These are phyloP conservation scores for Lissocephala sabroskyi DNA, from an alignment of 2,888 invertebrate species.

Conservation along the genomic window DNA sequence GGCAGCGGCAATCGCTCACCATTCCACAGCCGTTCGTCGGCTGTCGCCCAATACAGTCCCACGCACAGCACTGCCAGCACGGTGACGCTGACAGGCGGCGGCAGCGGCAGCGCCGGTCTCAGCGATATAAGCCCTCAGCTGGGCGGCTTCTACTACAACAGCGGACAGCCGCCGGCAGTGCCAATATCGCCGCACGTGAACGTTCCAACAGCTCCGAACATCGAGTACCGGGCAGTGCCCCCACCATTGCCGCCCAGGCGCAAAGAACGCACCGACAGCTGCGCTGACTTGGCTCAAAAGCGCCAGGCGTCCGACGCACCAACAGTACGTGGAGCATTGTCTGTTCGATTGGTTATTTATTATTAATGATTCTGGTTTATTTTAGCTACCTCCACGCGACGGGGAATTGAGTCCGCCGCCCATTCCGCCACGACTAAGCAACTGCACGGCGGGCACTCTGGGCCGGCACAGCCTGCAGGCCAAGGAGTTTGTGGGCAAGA, in stretches of 20 bases:
- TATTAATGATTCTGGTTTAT: slow-evolving; percentile 2
- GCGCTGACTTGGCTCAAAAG: slow-evolving; percentile 70
- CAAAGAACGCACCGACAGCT: slow-evolving; percentile 68
- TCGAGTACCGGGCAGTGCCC: slow-evolving; percentile 66
- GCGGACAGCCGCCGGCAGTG: slow-evolving; percentile 42
- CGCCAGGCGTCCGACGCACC: slow-evolving; percentile 81
- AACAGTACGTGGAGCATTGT: slow-evolving; percentile 53
- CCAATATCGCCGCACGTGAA: slow-evolving; percentile 73
- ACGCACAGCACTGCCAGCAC: slow-evolving; percentile 55
- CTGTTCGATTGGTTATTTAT: not conserved
- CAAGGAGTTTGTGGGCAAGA: slow-evolving; percentile 69
- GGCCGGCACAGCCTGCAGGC: slow-evolving; percentile 43
- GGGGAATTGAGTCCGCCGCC: slow-evolving; percentile 80
- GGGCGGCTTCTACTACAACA: slow-evolving; percentile 49
- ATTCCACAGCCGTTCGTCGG: slow-evolving; percentile 60
- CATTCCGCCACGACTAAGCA: slow-evolving; percentile 75
- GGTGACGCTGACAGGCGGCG: slow-evolving; percentile 34
- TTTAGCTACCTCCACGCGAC: slow-evolving; percentile 78
- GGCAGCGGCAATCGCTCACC: slow-evolving; percentile 63
- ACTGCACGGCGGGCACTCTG: slow-evolving; percentile 46
- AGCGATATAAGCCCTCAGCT: slow-evolving; percentile 50
- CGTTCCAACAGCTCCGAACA: slow-evolving; percentile 66
- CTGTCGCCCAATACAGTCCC: slow-evolving; percentile 52
- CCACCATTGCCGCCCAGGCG: slow-evolving; percentile 70
- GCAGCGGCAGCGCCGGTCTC: slow-evolving; percentile 12